phyloP scores from a whole-genome alignment of 2,113 vertebrate genomes.

The Engystomops pustulosus region DNA sequence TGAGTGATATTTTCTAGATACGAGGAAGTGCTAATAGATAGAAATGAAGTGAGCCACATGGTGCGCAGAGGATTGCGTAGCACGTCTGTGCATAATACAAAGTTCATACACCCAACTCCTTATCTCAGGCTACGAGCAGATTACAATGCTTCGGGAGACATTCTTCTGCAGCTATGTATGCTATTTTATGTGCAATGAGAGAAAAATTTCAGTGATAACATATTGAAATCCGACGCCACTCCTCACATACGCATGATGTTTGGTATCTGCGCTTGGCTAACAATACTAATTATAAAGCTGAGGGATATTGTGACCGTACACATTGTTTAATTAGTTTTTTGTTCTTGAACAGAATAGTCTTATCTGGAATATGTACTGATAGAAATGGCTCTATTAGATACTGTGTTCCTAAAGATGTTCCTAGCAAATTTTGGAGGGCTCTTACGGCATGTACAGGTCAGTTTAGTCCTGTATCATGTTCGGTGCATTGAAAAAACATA shows the following conservation, averaged over 20 bases:
- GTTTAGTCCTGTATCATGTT: no score
- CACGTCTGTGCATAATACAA: neutral
- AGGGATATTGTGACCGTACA: neutral
- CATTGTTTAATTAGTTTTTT: neutral
- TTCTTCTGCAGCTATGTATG: slow-evolving; percentile 38
- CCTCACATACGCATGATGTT: slow-evolving; percentile 22
- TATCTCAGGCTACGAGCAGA: slow-evolving; percentile 1
- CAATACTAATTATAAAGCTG: slow-evolving; percentile 25
- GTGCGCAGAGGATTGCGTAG: no score
- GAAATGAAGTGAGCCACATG: neutral
- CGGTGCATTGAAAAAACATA: no score
- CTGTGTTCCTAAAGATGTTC: neutral
- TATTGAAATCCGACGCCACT: slow-evolving; percentile 6
- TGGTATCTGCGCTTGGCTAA: slow-evolving; percentile 47
- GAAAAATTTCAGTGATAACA: slow-evolving; percentile 20
- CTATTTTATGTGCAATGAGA: slow-evolving; percentile 14
- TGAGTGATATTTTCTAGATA: neutral
- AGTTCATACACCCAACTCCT: neutral
- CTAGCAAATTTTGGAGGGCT: neutral
- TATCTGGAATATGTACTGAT: neutral
- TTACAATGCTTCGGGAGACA: neutral
- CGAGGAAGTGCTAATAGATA: neutral
- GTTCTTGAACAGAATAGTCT: slow-evolving; percentile 2
- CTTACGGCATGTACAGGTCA: neutral
- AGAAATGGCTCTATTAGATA: neutral